Conservation (phyloP, 1,140 invertebrate species). For the Aleiodes sp. region DNA sequence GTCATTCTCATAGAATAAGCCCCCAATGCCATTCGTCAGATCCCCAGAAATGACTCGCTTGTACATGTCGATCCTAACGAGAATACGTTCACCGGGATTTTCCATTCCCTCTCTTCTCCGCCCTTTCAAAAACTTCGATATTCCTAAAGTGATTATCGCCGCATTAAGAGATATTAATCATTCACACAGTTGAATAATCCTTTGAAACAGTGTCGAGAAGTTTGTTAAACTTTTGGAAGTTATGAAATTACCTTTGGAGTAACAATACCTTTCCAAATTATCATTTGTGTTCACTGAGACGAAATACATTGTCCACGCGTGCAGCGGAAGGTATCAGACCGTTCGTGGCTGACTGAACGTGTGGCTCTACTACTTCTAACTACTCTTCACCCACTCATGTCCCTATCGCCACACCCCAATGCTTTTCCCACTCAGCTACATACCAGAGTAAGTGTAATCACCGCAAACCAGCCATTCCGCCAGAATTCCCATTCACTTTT, state of each 20-base stretch:
- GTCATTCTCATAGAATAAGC: slow-evolving; percentile 17
- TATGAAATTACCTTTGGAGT: neutral
- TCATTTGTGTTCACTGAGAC: slow-evolving; percentile 30
- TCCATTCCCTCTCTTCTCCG: neutral
- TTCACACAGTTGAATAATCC: no score
- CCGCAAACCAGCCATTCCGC: slow-evolving; percentile 16
- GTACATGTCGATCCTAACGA: slow-evolving; percentile 24
- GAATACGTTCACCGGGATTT: slow-evolving; percentile 16
- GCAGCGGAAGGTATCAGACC: slow-evolving; percentile 25
- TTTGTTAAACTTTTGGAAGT: neutral
- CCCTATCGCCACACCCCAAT: neutral
- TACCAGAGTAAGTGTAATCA: slow-evolving; percentile 23
- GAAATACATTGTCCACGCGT: slow-evolving; percentile 34
- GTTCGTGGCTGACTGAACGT: slow-evolving; percentile 23
- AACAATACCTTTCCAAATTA: slow-evolving; percentile 19
- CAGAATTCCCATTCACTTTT: slow-evolving; percentile 1
- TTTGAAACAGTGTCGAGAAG: slow-evolving; percentile 1
- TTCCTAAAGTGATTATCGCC: no score
- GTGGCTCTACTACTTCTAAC: slow-evolving; percentile 19
- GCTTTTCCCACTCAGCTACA: neutral
- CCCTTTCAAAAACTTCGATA: no score
- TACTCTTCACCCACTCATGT: neutral
- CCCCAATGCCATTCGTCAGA: slow-evolving; percentile 19
- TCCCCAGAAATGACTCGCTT: slow-evolving; percentile 9
- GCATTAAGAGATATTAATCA: no score